phyloP scores from a whole-genome alignment of 2,113 vertebrate genomes.

The Cacatua alba region DNA sequence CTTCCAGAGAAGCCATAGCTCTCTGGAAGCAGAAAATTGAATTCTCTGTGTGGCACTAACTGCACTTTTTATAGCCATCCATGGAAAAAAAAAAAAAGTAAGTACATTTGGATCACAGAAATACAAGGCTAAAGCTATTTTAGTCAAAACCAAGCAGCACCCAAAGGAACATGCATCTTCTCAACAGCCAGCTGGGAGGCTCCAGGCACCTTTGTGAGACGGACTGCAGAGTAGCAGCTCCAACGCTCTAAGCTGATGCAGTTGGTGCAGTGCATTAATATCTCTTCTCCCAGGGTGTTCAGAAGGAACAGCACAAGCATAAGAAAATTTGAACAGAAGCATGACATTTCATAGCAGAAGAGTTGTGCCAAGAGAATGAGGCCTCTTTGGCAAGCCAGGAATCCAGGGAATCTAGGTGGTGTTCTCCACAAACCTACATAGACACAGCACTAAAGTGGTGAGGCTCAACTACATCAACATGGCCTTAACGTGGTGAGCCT shows the following conservation, averaged over 20 bases:
- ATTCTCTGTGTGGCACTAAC: conserved; percentile 18
- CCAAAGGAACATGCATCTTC: neutral
- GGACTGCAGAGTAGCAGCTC: neutral
- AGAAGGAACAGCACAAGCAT: neutral
- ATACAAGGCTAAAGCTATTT: conserved; percentile 31
- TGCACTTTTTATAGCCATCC: neutral
- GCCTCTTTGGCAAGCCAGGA: neutral
- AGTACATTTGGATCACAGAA: conserved; percentile 13
- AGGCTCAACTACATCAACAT: fast-evolving
- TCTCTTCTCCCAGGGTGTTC: neutral
- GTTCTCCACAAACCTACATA: fast-evolving
- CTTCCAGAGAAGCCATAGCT: neutral
- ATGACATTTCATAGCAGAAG: neutral
- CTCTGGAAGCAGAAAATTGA: conserved; percentile 21
- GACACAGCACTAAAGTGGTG: fast-evolving
- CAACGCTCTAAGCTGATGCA: neutral
- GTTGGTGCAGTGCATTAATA: neutral
- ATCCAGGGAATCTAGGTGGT: neutral
- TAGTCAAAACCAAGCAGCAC: neutral
- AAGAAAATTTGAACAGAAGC: neutral
- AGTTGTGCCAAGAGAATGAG: neutral
- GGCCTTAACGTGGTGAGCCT: fast-evolving
- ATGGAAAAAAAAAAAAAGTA: neutral
- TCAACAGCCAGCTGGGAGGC: conserved; percentile 1
- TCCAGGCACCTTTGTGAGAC: neutral